phyloP scores from a whole-genome alignment of 2,113 vertebrate genomes.

The Myrmecobius fasciatus region DNA sequence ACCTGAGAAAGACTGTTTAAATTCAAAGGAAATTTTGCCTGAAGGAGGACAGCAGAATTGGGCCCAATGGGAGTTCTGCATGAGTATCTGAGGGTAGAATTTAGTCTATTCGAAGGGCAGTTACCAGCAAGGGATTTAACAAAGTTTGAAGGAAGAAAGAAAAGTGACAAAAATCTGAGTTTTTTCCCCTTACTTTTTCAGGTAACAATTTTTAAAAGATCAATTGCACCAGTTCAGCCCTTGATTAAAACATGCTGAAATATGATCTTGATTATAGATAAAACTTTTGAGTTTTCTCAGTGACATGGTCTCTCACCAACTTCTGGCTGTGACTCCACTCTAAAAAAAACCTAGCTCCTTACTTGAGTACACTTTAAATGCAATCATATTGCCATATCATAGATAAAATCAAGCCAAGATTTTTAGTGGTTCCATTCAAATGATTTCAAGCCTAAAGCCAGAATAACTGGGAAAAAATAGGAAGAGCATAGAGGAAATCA shows the following conservation, averaged over 20 bases:
- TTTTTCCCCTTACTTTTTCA: slow-evolving; percentile 26
- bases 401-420: not conserved
- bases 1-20: slow-evolving; percentile 62
- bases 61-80: slow-evolving; percentile 68
- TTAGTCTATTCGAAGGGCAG: slow-evolving; percentile 58
- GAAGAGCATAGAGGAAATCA: not conserved
- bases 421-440: not conserved
- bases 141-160: slow-evolving; percentile 67
- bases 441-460: not conserved
- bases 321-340: not conserved
- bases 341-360: not conserved
- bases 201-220: slow-evolving; percentile 19
- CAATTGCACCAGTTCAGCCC: not conserved
- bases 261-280: not conserved
- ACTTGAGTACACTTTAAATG: not conserved
- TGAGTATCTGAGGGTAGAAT: slow-evolving; percentile 58
- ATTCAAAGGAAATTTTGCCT: slow-evolving; percentile 77
- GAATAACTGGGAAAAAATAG: not conserved
- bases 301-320: not conserved
- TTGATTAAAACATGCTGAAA: slow-evolving; percentile 17
- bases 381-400: not conserved
- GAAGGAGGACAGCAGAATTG: slow-evolving; percentile 77
- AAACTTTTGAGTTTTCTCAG: not conserved
- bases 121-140: slow-evolving; percentile 64
- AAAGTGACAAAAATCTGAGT: slow-evolving; percentile 1